Conservation (phyloP, 1,140 invertebrate genomes). For the Cyclargus thomasi region DNA sequence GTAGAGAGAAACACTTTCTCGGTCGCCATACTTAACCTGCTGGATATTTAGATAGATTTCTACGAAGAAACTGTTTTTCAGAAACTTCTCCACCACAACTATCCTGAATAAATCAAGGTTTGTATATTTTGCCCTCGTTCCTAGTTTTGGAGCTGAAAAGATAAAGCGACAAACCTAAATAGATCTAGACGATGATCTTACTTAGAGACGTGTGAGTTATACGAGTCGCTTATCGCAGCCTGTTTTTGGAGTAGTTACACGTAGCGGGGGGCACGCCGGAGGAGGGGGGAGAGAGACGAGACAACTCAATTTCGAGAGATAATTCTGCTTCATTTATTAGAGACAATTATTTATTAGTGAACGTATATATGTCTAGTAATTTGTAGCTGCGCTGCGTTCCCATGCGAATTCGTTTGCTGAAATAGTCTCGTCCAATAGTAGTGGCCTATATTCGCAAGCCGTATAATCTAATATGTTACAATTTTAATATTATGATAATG, state of each 20-base stretch:
- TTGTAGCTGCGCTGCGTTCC: not conserved
- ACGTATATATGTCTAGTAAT: not conserved
- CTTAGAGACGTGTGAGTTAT: not conserved
- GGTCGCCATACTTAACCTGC: too few relatives aligned
- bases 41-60: too few relatives aligned
- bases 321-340: not conserved
- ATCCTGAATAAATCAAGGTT: not conserved
- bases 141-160: not conserved
- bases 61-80: too few relatives aligned
- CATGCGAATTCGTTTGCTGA: not conserved
- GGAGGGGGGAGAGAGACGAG: not conserved
- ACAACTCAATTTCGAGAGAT: slow-evolving; percentile 6
- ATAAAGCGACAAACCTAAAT: not conserved
- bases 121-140: not conserved
- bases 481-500: not conserved
- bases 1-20: too few relatives aligned
- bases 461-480: not conserved
- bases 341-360: slow-evolving; percentile 1
- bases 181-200: not conserved
- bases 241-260: slow-evolving; percentile 10
- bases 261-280: not conserved
- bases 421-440: not conserved
- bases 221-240: not conserved
- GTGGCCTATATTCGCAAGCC: not conserved
- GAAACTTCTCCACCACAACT: too few relatives aligned